Evolutionary conservation across 2,888 invertebrate genomes (phyloP).

Genomic region (Mermis nigrescens): DNA sequence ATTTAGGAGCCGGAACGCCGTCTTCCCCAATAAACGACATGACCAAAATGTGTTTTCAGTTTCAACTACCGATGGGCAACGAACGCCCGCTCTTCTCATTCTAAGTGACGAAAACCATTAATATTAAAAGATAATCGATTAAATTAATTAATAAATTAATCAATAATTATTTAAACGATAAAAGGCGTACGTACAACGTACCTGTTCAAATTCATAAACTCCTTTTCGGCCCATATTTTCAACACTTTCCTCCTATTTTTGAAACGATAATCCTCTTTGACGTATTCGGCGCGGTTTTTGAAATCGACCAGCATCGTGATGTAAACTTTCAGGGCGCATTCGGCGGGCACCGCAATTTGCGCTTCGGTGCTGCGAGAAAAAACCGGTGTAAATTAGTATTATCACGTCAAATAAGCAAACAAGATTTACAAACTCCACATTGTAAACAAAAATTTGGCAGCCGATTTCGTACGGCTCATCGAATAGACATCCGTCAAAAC

Average conservation of each 20-base stretch:
- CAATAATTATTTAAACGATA: slow-evolving; percentile 8
- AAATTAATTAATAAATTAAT: slow-evolving; percentile 12
- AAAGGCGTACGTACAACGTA: slow-evolving; percentile 15
- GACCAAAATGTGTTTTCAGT: slow-evolving; percentile 42
- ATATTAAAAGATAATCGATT: slow-evolving; percentile 11
- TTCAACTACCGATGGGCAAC: slow-evolving; percentile 40
- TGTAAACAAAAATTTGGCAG: no score
- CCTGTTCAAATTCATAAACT: slow-evolving; percentile 42
- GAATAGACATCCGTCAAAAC: no score
- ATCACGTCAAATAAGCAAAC: no score
- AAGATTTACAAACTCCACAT: no score
- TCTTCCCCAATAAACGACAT: slow-evolving; percentile 43
- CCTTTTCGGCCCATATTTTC: slow-evolving; percentile 45
- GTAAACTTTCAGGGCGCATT: slow-evolving; percentile 43
- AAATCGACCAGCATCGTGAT: slow-evolving; percentile 45
- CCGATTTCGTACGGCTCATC: no score
- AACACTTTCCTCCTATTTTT: slow-evolving; percentile 42
- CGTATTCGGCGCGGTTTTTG: slow-evolving; percentile 42
- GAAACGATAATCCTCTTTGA: slow-evolving; percentile 44
- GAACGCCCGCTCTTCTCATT: slow-evolving; percentile 37
- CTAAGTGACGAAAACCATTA: slow-evolving; percentile 23
- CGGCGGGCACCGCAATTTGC: slow-evolving; percentile 30
- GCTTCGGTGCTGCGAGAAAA: background rate
- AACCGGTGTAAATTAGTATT: no score
- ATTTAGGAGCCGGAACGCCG: slow-evolving; percentile 39